Base-by-base conservation (phyloP, 2,113 vertebrate species). In the Pseudonaja textilis region DNA sequence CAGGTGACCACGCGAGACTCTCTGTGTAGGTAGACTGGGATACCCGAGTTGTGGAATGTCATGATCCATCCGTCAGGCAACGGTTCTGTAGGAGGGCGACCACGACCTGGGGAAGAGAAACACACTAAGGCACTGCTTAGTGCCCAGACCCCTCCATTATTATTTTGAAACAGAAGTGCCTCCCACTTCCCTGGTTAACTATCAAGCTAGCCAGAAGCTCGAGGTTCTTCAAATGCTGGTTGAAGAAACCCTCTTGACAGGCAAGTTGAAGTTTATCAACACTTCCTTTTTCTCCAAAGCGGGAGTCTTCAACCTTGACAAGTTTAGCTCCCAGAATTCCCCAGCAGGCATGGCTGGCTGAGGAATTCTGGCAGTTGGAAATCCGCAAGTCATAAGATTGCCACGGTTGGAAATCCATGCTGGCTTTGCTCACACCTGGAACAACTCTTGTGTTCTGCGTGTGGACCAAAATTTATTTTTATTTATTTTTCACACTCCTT, bases 11-110 rank as follows among this genome's bases (percentile, higher is more conserved):
- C 99, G 96, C 99, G 98, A 95, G 99, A 99, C 97, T 99, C 99
- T 97, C 99, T 98, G 97, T 99, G 99, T 96, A 99, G 98, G 97
- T 99, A 99, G 94, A 99, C 99, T 95, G 99, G 99, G 98, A 99
- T 98, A 98, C 99, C 99, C 0, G 99, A 99, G 96, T 99, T 99
- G 98, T 99, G 99, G 98, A 99, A 99, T 98, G 99, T 99, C 99
- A 99, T 99, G 97, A 99, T 99, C 99, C 99, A 99, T 94, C 99
- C 99, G 69, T 99, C 99, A 50, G 99, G 99, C 94, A 99, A 97
- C 16, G 99, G 99, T 89, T 99, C 99, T 52, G 99, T 99, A 90
- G 99, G 99, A 29, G 99, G 99, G 92, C 99, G 99, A 54, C 99
- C 99, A 93, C 99, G 99, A 98, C 98, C 99, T 99, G 96, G 91